These are phyloP conservation scores for Drosophila algonquin DNA, from an alignment of 2,888 invertebrate species.

Conservation along the genomic window DNA sequence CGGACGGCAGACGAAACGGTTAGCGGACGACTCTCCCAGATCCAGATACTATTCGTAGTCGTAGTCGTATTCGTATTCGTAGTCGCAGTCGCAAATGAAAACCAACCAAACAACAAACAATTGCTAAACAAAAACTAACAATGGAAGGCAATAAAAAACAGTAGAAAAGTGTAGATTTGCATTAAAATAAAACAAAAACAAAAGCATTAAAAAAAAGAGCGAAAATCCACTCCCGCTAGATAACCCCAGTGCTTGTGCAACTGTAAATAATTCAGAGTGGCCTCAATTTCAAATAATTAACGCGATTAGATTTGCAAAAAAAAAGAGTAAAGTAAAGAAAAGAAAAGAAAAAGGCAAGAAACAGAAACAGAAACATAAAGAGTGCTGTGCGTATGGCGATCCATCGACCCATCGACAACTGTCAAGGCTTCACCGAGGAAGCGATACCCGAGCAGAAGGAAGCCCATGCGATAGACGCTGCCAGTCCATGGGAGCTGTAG, in stretches of 20 bases:
- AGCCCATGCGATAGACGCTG: constrained; percentile 12
- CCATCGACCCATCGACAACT: constrained; percentile 38
- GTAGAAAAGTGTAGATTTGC: constrained; percentile 55
- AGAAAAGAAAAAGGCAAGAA: background rate
- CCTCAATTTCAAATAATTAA: constrained; percentile 37
- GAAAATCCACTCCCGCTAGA: constrained; percentile 10
- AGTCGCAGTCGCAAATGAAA: constrained; percentile 16
- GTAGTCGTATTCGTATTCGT: background rate
- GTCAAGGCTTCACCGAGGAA: constrained; percentile 56
- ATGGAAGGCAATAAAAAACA: constrained; percentile 55
- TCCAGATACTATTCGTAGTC: constrained; percentile 1
- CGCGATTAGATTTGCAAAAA: constrained; percentile 49
- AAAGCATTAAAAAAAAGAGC: background rate
- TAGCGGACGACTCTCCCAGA: constrained; percentile 18
- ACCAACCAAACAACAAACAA: constrained; percentile 36
- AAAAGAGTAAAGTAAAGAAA: constrained; percentile 1
- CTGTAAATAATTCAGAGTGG: constrained; percentile 22
- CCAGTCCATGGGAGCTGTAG: constrained; percentile 44
- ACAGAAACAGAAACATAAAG: constrained; percentile 26
- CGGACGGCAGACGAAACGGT: constrained; percentile 44
- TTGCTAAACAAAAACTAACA: constrained; percentile 56
- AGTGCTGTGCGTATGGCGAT: background rate
- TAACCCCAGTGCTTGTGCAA: constrained; percentile 55
- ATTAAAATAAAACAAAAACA: constrained; percentile 37
- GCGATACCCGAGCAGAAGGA: background rate